A percentile compares a stretch with the other conserved stretches of the same genome.
These are phyloP conservation scores for Psilanteris sp. DNA, from an alignment of 1,140 invertebrate species.

Conservation along the genomic window DNA sequence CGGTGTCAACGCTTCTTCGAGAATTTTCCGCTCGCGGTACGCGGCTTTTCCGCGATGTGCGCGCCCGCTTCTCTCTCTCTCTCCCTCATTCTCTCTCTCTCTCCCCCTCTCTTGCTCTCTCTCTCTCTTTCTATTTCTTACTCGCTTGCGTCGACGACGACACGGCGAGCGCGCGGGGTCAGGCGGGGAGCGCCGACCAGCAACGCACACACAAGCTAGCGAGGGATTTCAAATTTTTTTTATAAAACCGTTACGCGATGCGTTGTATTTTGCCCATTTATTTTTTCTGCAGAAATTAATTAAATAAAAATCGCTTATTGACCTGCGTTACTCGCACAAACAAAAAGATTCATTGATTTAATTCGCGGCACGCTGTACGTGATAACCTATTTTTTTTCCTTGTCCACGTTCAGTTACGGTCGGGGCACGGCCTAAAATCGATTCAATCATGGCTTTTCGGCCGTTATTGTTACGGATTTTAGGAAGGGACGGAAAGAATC, in stretches of 20 bases:
- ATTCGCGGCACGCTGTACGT: slow-evolving; percentile 18
- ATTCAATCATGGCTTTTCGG: slow-evolving; percentile 34
- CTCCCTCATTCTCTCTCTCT: not conserved
- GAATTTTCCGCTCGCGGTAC: slow-evolving; percentile 14
- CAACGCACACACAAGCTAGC: slow-evolving; percentile 8
- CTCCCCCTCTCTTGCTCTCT: not conserved
- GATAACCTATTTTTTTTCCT: slow-evolving; percentile 49
- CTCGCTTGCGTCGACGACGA: not conserved
- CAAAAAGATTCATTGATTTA: slow-evolving; percentile 50
- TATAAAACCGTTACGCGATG: not conserved
- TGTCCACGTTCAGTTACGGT: slow-evolving; percentile 9
- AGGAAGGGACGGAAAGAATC: not conserved
- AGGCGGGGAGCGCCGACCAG: slow-evolving; percentile 6
- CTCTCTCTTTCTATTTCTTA: not conserved
- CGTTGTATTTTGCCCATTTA: not conserved
- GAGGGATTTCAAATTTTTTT: slow-evolving; percentile 13
- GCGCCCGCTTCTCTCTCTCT: too few relatives aligned
- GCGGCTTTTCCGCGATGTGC: slow-evolving; percentile 11
- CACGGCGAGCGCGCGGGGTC: slow-evolving; percentile 9
- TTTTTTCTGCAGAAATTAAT: too few relatives aligned
- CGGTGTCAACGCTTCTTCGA: slow-evolving; percentile 6
- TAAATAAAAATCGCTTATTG: too few relatives aligned
- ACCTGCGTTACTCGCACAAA: not conserved
- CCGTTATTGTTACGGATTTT: slow-evolving; percentile 1
- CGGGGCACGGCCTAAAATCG: slow-evolving; percentile 23